Evolutionary conservation across 2,797 vertebrate species (phyloP), one percentile per base, ranked within the genome.

Genomic region (Yasuhikotakia modesta): DNA sequence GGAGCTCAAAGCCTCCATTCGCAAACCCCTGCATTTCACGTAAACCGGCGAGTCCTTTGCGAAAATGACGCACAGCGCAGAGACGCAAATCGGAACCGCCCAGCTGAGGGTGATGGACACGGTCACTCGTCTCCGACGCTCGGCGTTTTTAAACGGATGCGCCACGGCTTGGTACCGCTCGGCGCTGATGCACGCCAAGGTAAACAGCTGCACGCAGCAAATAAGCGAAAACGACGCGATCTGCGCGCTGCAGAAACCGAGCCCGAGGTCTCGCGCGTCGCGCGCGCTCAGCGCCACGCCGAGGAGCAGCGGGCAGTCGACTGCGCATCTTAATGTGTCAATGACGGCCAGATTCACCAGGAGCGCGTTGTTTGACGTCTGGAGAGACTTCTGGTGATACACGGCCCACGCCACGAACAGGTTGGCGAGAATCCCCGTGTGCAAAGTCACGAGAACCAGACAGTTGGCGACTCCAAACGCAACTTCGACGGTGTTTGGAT

Each of bases 111-210:
- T 84, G 16, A 94, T 89, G 78, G 87, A 78, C 0, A 87, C 58
- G 22, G 70, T 80, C 1, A 93, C 80, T 46, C 91, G 87, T 65
- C 24, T 89, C 57, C 84, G 81, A 14, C 90, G 86, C 32, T 92
- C 84, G 13, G 14, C 82, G 0, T 55, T 83, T 86, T 92, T 87
- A 69, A 93, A 93, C 11, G 93, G 93, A n/a, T 85, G 86, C 0
- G 91, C 90, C 1, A 94, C 88, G n/a, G 91, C 93, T 78, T 91
- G 91, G 81, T 94, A 88, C 35, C 93, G 80, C 81, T 94, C 93
- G 0, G 85, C 90, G 11, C 92, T 92, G 73, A 94, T 93, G 63
- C 90, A 90, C 8, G 91, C 91, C 79, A 94, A 75, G 0, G 92
- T 94, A 39, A 92, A 77, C 70, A 94, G 72, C 81, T 94, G 92